phyloP scores from a whole-genome alignment of 2,797 vertebrate species.

The Pipistrellus pipistrellus region DNA sequence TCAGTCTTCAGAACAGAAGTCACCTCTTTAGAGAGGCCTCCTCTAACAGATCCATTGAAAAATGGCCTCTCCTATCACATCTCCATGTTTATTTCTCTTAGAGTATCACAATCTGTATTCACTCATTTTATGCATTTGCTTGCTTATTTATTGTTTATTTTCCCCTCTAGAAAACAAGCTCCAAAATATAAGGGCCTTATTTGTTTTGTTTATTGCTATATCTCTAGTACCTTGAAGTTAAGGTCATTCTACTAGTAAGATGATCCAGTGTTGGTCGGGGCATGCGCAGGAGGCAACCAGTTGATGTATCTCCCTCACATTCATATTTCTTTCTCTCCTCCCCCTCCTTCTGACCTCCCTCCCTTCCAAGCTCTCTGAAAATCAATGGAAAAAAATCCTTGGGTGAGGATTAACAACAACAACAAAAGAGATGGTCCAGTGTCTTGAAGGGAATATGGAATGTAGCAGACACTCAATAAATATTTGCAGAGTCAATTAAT shows the following conservation, averaged over 20 bases:
- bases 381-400: no score
- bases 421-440: neutral
- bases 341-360: no score
- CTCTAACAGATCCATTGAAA: neutral
- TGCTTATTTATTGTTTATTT: neutral
- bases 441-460: neutral
- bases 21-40: neutral
- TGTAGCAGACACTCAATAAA: neutral
- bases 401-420: no score
- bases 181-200: neutral
- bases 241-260: neutral
- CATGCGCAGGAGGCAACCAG: no score
- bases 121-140: neutral
- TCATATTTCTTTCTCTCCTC: no score
- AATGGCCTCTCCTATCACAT: neutral
- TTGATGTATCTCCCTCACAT: no score
- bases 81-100: neutral
- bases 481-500: neutral
- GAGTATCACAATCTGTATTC: neutral
- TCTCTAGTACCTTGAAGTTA: neutral
- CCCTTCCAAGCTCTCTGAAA: no score
- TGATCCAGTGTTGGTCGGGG: neutral
- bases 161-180: neutral
- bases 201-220: neutral
- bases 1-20: neutral